Percentiles rank a stretch among this genome's conserved stretches.
Conservation (phyloP, 2,888 invertebrate species). For the Pseudococcus viburni region DNA sequence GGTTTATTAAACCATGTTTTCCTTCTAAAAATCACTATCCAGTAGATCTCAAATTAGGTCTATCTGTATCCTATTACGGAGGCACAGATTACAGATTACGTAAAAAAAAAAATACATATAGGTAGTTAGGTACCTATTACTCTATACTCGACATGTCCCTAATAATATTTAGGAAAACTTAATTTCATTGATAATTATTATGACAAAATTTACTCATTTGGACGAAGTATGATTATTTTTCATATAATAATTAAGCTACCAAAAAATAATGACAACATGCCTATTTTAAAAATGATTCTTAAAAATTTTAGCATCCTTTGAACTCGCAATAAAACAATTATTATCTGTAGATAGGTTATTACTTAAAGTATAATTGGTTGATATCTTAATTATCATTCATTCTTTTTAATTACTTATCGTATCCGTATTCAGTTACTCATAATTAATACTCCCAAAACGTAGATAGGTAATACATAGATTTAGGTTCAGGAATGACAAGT, state of each 20-base stretch:
- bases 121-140: too few relatives aligned
- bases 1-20: background rate
- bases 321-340: background rate
- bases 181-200: background rate
- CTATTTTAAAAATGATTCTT: background rate
- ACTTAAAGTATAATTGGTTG: background rate
- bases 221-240: background rate
- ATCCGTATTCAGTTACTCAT: too few relatives aligned
- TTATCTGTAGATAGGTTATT: too few relatives aligned
- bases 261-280: background rate
- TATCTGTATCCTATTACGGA: background rate
- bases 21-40: background rate
- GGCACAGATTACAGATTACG: conserved; percentile 29
- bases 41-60: background rate
- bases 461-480: too few relatives aligned
- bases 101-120: background rate
- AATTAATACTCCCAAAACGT: too few relatives aligned
- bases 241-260: background rate
- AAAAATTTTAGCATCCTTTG: background rate
- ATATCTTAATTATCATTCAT: background rate
- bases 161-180: background rate
- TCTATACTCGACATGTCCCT: background rate
- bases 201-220: background rate
- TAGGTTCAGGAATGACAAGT: too few relatives aligned
- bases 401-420: too few relatives aligned